Evolutionary conservation across 2,113 vertebrate genomes (phyloP), one percentile per base, ranked within the genome.

Genomic region (Terrapene triunguis): DNA sequence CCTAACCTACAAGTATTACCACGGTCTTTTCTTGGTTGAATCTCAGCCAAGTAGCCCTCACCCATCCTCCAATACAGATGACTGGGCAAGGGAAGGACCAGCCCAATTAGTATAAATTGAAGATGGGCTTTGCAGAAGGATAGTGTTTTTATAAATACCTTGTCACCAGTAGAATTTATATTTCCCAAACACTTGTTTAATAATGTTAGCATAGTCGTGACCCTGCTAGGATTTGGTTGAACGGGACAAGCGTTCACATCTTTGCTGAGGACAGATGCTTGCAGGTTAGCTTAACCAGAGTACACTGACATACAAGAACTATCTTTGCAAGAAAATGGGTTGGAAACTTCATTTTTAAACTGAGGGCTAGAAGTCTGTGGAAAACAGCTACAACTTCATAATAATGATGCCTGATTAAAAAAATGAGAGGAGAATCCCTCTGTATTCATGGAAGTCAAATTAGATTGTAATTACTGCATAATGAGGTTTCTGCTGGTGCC

Each of bases 101-200:
- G 22, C 47, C 74, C 44, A 78, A 72, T 50, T 81, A 84, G 35
- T 54, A 65, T 35, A 85, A 81, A 92, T 16, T 79, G 88, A 96
- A 93, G 89, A 53, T 50, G 59, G 69, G 21, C 32, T 65, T 65
- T 32, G 32, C 27, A 35, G 62, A 65, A 17, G 6, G 62, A 19
- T 11, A 62, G 57, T 14, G 62, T 65, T 65, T 65, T 65, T 86
- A 25, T 85, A 91, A 94, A 35, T 51, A 96, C 79, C 65, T 69
- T 91, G 85, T 91, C 94, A 95, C 72, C 87, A 86, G 90, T 83
- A 76, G 5, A 87, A 96, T 27, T 27, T 78, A 87, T 91, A 97
- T 93, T 97, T 95, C 93, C 57, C 38, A 94, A 74, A 55, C 59
- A 83, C 88, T 92, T 87, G 89, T 94, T 97, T 95, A 96, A 97